A percentile compares a stretch with the other conserved stretches of the same genome.
phyloP scores from a whole-genome alignment of 2,797 vertebrate genomes.

The Pseudochaenichthys georgianus region DNA sequence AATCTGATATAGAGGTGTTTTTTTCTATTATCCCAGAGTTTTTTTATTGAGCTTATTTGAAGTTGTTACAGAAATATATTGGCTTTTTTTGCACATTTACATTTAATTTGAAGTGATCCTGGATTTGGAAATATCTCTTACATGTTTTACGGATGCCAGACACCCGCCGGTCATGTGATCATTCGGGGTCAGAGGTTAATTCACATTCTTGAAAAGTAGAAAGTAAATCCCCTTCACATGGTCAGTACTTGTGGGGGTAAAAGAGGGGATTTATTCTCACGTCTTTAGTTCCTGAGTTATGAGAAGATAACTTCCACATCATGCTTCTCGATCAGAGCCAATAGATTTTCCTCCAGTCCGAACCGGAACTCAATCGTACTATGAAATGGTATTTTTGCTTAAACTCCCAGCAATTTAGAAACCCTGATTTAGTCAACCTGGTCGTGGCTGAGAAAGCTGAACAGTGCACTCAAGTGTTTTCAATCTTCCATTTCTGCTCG shows the following conservation, averaged over 20 bases:
- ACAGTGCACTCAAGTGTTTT: conserved; percentile 22
- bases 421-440: conserved; percentile 13
- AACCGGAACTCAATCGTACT: conserved; percentile 9
- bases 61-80: not conserved
- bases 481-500: conserved; percentile 35
- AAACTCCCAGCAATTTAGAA: not conserved
- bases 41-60: conserved; percentile 9
- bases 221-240: conserved; percentile 7
- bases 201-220: not conserved
- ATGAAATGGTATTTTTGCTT: conserved; percentile 33
- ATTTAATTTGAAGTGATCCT: conserved; percentile 1
- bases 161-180: conserved; percentile 29
- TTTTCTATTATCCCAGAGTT: not conserved
- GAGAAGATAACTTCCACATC: not conserved
- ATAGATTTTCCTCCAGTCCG: not conserved
- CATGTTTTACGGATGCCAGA: conserved; percentile 41
- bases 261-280: conserved; percentile 11
- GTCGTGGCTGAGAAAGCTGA: not conserved
- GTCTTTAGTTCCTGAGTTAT: not conserved
- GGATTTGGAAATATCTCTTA: conserved; percentile 25
- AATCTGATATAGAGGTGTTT: not conserved
- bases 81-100: conserved; percentile 40
- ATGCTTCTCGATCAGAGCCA: not conserved
- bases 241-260: not conserved
- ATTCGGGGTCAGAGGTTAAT: not conserved